Conservation (phyloP, 2,113 vertebrate genomes). For the Takifugu bimaculatus region DNA sequence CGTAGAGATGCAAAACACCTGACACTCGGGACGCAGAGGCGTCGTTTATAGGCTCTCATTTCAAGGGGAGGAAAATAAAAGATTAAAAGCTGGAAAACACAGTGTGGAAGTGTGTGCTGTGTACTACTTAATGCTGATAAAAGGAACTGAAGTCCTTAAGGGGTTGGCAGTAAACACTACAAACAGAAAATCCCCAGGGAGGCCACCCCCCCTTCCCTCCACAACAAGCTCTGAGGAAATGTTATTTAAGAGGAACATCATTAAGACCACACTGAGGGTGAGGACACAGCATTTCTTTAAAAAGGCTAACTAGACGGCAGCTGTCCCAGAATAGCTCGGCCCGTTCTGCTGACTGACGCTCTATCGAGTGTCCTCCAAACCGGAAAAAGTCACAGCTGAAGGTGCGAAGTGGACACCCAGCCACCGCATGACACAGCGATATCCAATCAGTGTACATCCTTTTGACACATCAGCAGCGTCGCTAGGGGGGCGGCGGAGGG, state of each 20-base stretch:
- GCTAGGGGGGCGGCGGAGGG: constrained; percentile 16
- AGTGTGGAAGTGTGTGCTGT: constrained; percentile 37
- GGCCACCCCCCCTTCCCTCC: constrained; percentile 25
- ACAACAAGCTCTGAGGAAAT: constrained; percentile 28
- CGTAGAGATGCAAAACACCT: constrained; percentile 25
- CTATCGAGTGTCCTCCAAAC: constrained; percentile 38
- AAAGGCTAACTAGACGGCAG: constrained; percentile 41
- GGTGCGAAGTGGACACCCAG: constrained; percentile 61
- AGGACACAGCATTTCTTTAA: constrained; percentile 36
- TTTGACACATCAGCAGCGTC: constrained; percentile 66
- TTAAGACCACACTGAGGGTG: constrained; percentile 39
- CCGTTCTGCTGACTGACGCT: constrained; percentile 42
- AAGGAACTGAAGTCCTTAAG: constrained; percentile 61
- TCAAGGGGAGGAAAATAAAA: constrained; percentile 28
- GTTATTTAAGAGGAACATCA: constrained; percentile 40
- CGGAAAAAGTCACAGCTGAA: constrained; percentile 52
- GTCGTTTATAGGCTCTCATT: constrained; percentile 23
- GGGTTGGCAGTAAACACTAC: constrained; percentile 64
- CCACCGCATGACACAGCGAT: constrained; percentile 55
- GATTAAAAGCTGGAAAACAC: constrained; percentile 39
- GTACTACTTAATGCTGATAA: constrained; percentile 59
- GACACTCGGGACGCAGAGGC: constrained; percentile 36
- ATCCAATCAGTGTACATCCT: constrained; percentile 56
- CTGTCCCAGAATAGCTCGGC: constrained; percentile 28
- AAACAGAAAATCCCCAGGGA: constrained; percentile 63